Conservation (phyloP, 1,140 invertebrate species). For the Ceratosolen fusciceps region DNA sequence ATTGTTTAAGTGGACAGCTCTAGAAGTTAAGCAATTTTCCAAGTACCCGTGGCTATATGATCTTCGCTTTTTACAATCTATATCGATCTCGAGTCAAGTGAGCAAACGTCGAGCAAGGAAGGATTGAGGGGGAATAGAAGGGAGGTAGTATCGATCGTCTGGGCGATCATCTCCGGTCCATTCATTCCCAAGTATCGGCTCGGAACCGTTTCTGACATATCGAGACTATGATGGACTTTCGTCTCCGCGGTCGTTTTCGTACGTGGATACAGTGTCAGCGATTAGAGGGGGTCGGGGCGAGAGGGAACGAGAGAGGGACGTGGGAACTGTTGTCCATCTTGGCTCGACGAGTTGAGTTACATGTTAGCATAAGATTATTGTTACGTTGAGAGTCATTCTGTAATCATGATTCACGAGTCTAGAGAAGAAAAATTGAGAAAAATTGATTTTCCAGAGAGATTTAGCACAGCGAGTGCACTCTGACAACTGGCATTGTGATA, state of each 20-base stretch:
- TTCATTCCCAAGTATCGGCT: conserved; percentile 8
- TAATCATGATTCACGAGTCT: too few species aligned
- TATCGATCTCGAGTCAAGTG: not conserved
- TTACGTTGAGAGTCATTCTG: not conserved
- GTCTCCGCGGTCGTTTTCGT: not conserved
- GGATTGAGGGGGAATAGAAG: not conserved
- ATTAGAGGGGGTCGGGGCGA: not conserved
- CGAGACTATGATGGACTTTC: not conserved
- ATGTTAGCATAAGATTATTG: conserved; percentile 33
- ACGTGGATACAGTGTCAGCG: not conserved
- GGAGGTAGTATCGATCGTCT: not conserved
- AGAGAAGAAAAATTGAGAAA: too few species aligned
- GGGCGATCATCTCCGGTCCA: conserved; percentile 21
- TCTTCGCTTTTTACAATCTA: not conserved
- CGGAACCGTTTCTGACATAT: not conserved
- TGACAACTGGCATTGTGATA: too few species aligned
- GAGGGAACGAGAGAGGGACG: conserved; percentile 6
- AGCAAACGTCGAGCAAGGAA: not conserved
- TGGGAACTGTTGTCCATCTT: conserved; percentile 34
- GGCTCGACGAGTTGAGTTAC: not conserved
- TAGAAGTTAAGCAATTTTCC: not conserved
- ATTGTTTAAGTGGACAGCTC: not conserved
- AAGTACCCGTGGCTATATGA: not conserved
- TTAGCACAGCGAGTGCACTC: too few species aligned
- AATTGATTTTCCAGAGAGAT: too few species aligned